Evolutionary conservation across 2,888 invertebrate genomes (phyloP).

Genomic region (Escarpia spicata): DNA sequence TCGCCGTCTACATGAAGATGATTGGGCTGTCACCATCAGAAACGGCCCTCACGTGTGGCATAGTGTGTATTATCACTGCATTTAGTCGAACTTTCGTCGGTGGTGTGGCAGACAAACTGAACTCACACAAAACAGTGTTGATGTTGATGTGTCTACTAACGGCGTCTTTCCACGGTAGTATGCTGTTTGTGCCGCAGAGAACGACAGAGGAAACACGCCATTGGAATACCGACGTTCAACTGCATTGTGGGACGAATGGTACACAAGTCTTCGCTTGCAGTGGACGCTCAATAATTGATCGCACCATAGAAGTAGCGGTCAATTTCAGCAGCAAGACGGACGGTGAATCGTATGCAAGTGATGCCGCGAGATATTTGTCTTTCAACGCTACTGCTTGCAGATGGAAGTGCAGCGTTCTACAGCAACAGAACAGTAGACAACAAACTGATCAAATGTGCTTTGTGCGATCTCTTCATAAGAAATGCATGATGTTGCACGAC

Average conservation of each 20-base stretch:
- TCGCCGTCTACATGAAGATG: slow-evolving; percentile 80
- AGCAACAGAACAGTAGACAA: background rate
- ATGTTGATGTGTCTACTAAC: slow-evolving; percentile 81
- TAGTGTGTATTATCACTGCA: slow-evolving; percentile 82
- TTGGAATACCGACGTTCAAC: background rate
- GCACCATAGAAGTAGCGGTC: background rate
- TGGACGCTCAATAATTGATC: background rate
- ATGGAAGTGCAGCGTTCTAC: background rate
- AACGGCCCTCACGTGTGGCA: slow-evolving; percentile 79
- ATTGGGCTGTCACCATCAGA: slow-evolving; percentile 80
- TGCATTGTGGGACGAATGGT: background rate
- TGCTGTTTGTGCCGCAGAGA: slow-evolving; percentile 69
- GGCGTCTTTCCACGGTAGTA: slow-evolving; percentile 81
- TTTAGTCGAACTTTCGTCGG: slow-evolving; percentile 79
- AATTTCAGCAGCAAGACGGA: background rate
- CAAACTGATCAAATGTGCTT: background rate
- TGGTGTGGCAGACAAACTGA: slow-evolving; percentile 80
- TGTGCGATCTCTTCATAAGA: background rate
- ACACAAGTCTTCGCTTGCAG: background rate
- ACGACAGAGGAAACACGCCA: background rate
- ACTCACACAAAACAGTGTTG: slow-evolving; percentile 84
- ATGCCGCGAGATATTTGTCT: background rate
- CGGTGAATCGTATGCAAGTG: background rate
- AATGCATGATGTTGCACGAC: background rate
- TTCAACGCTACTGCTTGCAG: background rate